phyloP scores from a whole-genome alignment of 2,113 vertebrate genomes.

The Parus major region DNA sequence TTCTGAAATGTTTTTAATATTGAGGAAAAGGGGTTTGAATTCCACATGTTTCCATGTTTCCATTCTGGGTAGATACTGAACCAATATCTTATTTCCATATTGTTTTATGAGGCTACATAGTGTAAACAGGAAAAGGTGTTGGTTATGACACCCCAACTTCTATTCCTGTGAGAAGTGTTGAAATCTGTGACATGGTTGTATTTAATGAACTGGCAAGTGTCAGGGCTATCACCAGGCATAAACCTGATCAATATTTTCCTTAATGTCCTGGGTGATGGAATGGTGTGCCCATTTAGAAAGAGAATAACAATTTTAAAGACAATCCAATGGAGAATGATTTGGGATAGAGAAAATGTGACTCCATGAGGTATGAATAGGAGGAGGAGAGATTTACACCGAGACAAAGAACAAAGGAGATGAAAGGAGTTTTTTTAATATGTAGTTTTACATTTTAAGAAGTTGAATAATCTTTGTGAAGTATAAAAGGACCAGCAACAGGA shows the following conservation, averaged over 20 bases:
- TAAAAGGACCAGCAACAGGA: not conserved
- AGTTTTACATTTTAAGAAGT: not conserved
- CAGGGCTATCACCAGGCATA: not conserved
- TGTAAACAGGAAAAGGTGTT: not conserved
- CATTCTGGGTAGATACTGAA: not conserved
- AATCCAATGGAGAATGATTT: not conserved
- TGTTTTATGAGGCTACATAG: not conserved
- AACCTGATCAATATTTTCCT: not conserved
- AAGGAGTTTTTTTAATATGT: accelerated
- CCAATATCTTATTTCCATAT: accelerated
- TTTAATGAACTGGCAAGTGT: accelerated
- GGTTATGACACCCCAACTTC: not conserved
- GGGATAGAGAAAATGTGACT: not conserved
- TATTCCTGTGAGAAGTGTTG: not conserved
- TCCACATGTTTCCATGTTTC: accelerated
- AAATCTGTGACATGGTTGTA: not conserved
- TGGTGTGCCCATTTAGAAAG: not conserved
- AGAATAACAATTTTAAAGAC: not conserved
- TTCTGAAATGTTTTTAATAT: not conserved
- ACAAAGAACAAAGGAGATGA: not conserved
- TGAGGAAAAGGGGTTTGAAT: not conserved
- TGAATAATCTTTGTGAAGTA: not conserved
- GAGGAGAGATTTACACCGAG: not conserved
- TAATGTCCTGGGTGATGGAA: not conserved
- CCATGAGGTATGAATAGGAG: not conserved